These are phyloP conservation scores for Semotilus atromaculatus DNA, from an alignment of 2,797 vertebrate genomes.

Conservation along the genomic window DNA sequence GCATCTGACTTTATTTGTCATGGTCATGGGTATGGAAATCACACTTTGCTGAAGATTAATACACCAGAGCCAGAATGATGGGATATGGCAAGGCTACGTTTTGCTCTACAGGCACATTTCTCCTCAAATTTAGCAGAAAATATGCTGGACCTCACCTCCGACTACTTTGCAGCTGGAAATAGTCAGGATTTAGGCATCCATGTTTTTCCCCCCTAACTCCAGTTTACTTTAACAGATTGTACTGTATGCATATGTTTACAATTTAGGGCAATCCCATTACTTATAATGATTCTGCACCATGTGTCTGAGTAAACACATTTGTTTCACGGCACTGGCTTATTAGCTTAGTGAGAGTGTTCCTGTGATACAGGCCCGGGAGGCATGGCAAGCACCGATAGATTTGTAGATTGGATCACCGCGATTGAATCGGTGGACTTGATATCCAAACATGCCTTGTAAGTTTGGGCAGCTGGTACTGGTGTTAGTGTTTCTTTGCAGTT, in stretches of 20 bases:
- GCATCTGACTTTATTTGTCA: slow-evolving; percentile 71
- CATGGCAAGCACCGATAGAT: slow-evolving; percentile 57
- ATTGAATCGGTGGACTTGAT: slow-evolving; percentile 56
- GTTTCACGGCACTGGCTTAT: slow-evolving; percentile 69
- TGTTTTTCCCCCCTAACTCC: slow-evolving; percentile 61
- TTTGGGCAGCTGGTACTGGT: slow-evolving; percentile 66
- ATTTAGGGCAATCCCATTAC: slow-evolving; percentile 76
- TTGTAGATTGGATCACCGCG: slow-evolving; percentile 53
- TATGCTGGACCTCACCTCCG: slow-evolving; percentile 72
- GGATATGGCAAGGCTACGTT: slow-evolving; percentile 47
- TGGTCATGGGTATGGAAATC: slow-evolving; percentile 69
- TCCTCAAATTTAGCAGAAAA: slow-evolving; percentile 79
- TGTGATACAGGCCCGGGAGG: slow-evolving; percentile 67
- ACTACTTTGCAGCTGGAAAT: slow-evolving; percentile 79
- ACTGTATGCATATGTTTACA: slow-evolving; percentile 82
- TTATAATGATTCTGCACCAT: slow-evolving; percentile 79
- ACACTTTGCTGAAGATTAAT: slow-evolving; percentile 69
- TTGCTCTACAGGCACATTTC: slow-evolving; percentile 71
- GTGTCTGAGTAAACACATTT: slow-evolving; percentile 78
- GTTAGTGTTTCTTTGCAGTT: slow-evolving; percentile 58
- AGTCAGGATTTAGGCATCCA: slow-evolving; percentile 75
- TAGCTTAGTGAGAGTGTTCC: slow-evolving; percentile 69
- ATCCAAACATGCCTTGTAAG: slow-evolving; percentile 64
- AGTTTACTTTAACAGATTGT: slow-evolving; percentile 79
- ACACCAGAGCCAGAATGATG: slow-evolving; percentile 50